Percentiles rank a stretch among this genome's conserved stretches.
phyloP scores from a whole-genome alignment of 2,797 vertebrate species.

The Gambusia yucatana region DNA sequence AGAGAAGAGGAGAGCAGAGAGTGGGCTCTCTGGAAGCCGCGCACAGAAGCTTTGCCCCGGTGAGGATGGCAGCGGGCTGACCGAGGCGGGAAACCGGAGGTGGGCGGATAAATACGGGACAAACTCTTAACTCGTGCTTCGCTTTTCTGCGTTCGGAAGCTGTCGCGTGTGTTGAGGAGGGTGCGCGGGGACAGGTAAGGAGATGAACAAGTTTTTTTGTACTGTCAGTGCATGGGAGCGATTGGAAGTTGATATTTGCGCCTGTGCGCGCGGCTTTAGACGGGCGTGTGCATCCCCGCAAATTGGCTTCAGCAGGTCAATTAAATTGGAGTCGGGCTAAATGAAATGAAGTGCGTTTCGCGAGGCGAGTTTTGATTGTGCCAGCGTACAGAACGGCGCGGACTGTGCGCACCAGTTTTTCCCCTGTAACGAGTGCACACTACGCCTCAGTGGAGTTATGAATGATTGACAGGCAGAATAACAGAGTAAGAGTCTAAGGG shows the following conservation, averaged over 20 bases:
- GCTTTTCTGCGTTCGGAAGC: slow-evolving; percentile 59
- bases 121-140: slow-evolving; percentile 51
- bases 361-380: slow-evolving; percentile 12
- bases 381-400: neutral
- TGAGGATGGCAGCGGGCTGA: slow-evolving; percentile 51
- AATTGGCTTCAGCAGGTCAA: neutral
- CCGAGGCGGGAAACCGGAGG: slow-evolving; percentile 22
- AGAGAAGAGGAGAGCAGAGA: slow-evolving; percentile 36
- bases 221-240: neutral
- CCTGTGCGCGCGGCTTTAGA: slow-evolving; percentile 35
- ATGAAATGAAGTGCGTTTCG: slow-evolving; percentile 16
- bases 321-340: neutral
- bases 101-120: slow-evolving; percentile 31
- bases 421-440: slow-evolving; percentile 27
- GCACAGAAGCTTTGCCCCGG: slow-evolving; percentile 62
- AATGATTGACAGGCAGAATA: slow-evolving; percentile 64
- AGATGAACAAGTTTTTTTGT: slow-evolving; percentile 37
- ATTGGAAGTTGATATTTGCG: slow-evolving; percentile 35
- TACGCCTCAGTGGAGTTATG: slow-evolving; percentile 77
- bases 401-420: slow-evolving; percentile 24
- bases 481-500: slow-evolving; percentile 47
- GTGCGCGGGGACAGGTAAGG: slow-evolving; percentile 63
- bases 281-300: slow-evolving; percentile 16
- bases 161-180: slow-evolving; percentile 29
- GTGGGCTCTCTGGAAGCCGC: slow-evolving; percentile 70